Evolutionary conservation across 2,888 invertebrate genomes (phyloP), one percentile per base, ranked within the genome.

Genomic region (Sturmia bella): DNA sequence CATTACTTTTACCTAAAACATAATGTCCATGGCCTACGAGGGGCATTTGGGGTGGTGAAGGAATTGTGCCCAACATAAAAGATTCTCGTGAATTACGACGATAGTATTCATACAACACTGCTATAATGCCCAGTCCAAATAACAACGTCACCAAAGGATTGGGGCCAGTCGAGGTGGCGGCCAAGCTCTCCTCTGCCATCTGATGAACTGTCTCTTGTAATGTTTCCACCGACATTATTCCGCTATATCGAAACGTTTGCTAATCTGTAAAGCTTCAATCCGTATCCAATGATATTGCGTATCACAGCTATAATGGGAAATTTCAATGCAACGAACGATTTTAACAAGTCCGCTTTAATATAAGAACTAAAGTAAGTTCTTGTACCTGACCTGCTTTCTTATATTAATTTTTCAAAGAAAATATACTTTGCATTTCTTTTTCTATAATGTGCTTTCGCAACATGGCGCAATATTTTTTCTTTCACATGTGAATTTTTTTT

Each of bases 11-110:
- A 66, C 94, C 94, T 0, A 94, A 82, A 0, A 93, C 92, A 75
- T 94, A 88, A 9, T 94, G 91, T 0, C 95, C 94, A 86, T 94
- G 95, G 84, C 96, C 96, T 56, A 96, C 85, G 0, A 96, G 45
- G 0, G 96, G 96, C 13, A 93, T 82, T 1, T 93, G 91, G 3
- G 90, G 84, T 0, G 96, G 95, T 64, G 95, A 95, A 0, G 96
- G 96, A 15, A 96, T 89, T 85, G 92, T 93, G 43, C 93, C 93
- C 0, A 94, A 94, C 74, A 95, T 87, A 85, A 93, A 93, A 73
- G 92, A 89, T 85, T 95, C 86, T 32, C 91, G 90, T 0, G 91
- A 91, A 72, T 92, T 92, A 66, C 92, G 91, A 83, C 92, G 92
- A 92, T 92, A 92, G 32, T 88, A 88, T 63, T 89, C 89, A 37